phyloP scores from a whole-genome alignment of 64 coral and sea anemone genomes.

The Hydrozoanthus tunicans region DNA sequence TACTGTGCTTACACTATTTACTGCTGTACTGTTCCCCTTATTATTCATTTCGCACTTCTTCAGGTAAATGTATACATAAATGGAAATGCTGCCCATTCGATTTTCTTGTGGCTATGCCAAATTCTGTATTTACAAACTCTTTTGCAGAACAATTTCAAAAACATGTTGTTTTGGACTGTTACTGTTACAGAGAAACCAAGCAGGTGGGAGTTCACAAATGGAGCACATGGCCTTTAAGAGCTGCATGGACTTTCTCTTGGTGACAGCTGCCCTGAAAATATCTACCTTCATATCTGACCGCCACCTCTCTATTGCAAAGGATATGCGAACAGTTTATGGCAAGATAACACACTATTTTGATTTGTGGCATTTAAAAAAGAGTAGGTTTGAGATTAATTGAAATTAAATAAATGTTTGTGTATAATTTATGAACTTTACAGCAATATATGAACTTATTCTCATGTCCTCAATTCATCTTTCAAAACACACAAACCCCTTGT shows the following conservation, averaged over 20 bases:
- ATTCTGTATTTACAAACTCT: neutral
- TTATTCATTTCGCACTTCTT: neutral
- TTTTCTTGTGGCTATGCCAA: neutral
- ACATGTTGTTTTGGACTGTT: neutral
- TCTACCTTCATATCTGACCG: constrained; percentile 21
- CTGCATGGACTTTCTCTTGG: constrained; percentile 27
- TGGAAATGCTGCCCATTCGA: neutral
- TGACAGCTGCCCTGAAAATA: neutral
- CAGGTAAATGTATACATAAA: constrained; percentile 5
- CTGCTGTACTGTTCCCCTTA: neutral
- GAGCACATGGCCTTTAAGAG: neutral
- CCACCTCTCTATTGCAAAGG: constrained; percentile 17
- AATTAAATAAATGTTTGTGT: neutral
- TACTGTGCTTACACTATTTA: neutral
- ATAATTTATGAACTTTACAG: constrained; percentile 22
- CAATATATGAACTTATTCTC: constrained; percentile 27
- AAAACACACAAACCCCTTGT: constrained; percentile 11
- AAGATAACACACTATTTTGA: constrained; percentile 41
- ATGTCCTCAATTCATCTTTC: constrained; percentile 10
- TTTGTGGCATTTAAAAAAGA: neutral
- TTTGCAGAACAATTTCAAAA: neutral
- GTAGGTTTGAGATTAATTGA: no score
- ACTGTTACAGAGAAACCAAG: constrained; percentile 21
- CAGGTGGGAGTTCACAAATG: constrained; percentile 25
- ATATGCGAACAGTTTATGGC: neutral